A percentile compares a stretch with the other conserved stretches of the same genome.
phyloP scores from a whole-genome alignment of 2,113 vertebrate genomes.

The Agapornis roseicollis region DNA sequence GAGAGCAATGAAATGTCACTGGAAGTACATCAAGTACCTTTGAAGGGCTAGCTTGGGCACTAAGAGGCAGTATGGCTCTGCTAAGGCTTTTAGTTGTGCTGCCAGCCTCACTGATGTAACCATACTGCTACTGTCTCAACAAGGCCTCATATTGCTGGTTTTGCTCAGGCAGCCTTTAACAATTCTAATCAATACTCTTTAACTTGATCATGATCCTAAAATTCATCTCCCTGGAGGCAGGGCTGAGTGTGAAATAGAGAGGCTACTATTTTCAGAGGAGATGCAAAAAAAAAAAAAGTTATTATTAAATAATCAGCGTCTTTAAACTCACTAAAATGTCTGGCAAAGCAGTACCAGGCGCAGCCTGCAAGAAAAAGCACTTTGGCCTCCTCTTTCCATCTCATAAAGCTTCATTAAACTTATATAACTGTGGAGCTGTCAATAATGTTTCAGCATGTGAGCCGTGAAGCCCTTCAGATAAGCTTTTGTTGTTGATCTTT shows the following conservation, averaged over 20 bases:
- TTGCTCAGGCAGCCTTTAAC: background rate
- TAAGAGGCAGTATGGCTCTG: background rate
- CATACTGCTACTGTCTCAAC: background rate
- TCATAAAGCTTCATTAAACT: conserved; percentile 43
- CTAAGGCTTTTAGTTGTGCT: fast-evolving
- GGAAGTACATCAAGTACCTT: background rate
- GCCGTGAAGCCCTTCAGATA: conserved; percentile 53
- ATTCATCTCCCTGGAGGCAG: conserved; percentile 4
- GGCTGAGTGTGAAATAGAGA: background rate
- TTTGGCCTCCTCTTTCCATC: background rate
- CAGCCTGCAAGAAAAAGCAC: background rate
- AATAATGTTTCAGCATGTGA: conserved; percentile 29
- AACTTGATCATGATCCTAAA: conserved; percentile 7
- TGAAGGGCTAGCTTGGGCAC: background rate
- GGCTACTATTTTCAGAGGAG: background rate
- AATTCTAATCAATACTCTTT: background rate
- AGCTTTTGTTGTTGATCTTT: conserved; percentile 64
- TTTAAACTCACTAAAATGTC: background rate
- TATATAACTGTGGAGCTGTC: conserved; percentile 20
- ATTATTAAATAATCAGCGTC: conserved; percentile 35
- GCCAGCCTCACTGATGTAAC: background rate
- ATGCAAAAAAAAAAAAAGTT: conserved; percentile 26
- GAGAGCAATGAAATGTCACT: background rate
- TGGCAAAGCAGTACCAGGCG: background rate
- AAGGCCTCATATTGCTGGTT: fast-evolving